A percentile compares a stretch with the other conserved stretches of the same genome.
These are phyloP conservation scores for Allolobophora icterica DNA, from an alignment of 2,888 invertebrate genomes.

Conservation along the genomic window DNA sequence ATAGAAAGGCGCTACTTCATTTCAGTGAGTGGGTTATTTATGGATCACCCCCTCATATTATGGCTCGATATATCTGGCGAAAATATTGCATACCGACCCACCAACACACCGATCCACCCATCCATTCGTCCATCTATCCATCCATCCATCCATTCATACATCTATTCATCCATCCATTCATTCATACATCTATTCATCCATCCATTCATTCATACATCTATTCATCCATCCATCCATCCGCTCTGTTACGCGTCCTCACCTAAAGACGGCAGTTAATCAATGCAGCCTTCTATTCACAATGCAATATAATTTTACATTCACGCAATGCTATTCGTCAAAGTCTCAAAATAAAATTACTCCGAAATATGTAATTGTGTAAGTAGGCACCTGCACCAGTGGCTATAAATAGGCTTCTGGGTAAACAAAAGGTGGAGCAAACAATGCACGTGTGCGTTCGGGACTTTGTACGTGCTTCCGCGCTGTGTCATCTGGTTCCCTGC, in stretches of 20 bases:
- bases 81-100: neutral
- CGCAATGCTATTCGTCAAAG: neutral
- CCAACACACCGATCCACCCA: too few relatives aligned
- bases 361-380: neutral
- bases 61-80: neutral
- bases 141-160: too few relatives aligned
- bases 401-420: neutral
- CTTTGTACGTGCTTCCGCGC: neutral
- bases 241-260: too few relatives aligned
- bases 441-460: neutral
- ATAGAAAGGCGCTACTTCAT: neutral
- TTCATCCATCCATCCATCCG: too few relatives aligned
- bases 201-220: too few relatives aligned
- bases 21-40: neutral
- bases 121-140: too few relatives aligned
- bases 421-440: slow-evolving; percentile 3
- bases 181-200: too few relatives aligned
- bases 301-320: neutral
- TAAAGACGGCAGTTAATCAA: too few relatives aligned
- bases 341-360: neutral
- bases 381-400: neutral
- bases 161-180: too few relatives aligned
- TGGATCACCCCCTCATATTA: neutral
- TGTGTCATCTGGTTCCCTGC: slow-evolving; percentile 4
- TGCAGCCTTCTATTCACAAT: neutral